Evolutionary conservation across 92 coral and sea anemone species (phyloP).

Genomic region (Bergia puertoricense): DNA sequence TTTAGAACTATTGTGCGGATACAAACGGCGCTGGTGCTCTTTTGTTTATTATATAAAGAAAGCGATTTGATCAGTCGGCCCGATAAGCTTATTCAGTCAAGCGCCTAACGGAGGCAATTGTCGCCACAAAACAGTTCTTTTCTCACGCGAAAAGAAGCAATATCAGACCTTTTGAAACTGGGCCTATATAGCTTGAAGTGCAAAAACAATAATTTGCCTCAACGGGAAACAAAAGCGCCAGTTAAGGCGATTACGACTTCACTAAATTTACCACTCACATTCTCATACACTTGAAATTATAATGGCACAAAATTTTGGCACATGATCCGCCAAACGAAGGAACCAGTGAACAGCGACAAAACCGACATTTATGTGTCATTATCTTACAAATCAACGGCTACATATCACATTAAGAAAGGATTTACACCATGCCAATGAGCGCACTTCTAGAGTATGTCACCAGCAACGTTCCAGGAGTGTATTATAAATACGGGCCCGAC

Average conservation of each 20-base stretch:
- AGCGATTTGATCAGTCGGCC: constrained; percentile 21
- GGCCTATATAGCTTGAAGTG: constrained; percentile 18
- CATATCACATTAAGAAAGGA: not conserved
- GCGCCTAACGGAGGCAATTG: constrained; percentile 32
- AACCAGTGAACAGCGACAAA: not conserved
- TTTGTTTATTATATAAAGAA: constrained; percentile 11
- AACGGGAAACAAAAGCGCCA: not conserved
- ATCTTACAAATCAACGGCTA: not conserved
- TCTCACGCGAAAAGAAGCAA: constrained; percentile 38
- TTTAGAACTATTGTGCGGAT: constrained; percentile 15
- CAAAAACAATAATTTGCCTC: not conserved
- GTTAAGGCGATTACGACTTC: constrained; percentile 6
- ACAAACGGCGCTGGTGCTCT: constrained; percentile 20
- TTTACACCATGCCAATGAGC: not conserved
- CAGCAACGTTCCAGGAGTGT: not conserved
- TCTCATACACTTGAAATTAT: constrained; percentile 1
- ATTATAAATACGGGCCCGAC: not conserved
- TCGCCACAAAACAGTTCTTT: constrained; percentile 34
- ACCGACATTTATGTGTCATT: not conserved
- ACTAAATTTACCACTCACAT: constrained; percentile 15
- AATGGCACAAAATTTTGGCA: not conserved
- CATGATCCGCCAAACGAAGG: constrained; percentile 2
- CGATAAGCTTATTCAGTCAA: constrained; percentile 35
- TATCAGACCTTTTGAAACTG: constrained; percentile 14
- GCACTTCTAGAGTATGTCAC: not conserved